Evolutionary conservation across 1,140 invertebrate species (phyloP), one percentile per base, ranked within the genome.

Genomic region (Calephelis nemesis): DNA sequence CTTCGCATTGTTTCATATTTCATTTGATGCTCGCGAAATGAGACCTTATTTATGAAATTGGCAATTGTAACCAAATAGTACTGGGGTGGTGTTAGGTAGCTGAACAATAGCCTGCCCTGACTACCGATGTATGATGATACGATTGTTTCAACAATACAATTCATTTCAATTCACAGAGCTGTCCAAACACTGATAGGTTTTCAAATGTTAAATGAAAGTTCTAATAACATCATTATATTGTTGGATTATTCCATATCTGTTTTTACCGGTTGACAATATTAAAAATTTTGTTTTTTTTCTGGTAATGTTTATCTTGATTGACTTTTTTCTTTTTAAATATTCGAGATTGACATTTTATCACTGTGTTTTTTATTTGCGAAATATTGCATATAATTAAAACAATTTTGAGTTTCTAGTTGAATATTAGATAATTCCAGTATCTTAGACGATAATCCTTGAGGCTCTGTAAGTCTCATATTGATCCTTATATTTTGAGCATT

Each of bases 151-250:
- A 70, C 77, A 84, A 82, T 84, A 86, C 82, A 83, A 81, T 87
- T 78, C 82, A 87, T 90, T 88, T 88, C 83, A 88, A 90, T 87
- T 82, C 84, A 88, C 75, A 87, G 73, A 81, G 77, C 87, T 87
- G 87, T 85, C 80, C 70, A 79, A 76, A 65, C 71, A 67, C 70
- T 80, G 85, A 90, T 90, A 90, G 71, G 83, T 82, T 80, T 81
- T 78, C 72, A 64, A 81, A 76, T 79, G 77, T 79, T 77, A 74
- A 72, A 39, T 58, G 54, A 39, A 58, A 58, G n/a, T 47, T 67
- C 30, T 67, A 67, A 67, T 67, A 58, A 67, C n/a, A 63, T 15
- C 45, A 63, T 63, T 15, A 63, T 12, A 19, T 5, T 11, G 12
- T 30, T 15, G n/a, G 54, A 39, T 39, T 58, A 19, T 19, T 19